Evolutionary conservation across 2,113 vertebrate species (phyloP).

Genomic region (Polypterus senegalus): DNA sequence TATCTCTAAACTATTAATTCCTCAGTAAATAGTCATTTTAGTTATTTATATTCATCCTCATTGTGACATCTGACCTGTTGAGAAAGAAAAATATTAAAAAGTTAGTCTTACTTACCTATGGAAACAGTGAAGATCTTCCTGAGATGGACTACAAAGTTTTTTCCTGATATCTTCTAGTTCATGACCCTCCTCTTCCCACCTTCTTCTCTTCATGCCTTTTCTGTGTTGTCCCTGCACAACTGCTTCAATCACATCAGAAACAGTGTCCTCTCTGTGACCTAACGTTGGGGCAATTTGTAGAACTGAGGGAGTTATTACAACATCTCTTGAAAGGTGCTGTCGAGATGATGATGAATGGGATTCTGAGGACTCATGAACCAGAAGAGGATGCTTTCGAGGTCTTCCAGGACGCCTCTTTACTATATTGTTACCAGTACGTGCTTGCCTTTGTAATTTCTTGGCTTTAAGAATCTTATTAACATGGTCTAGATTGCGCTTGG

Average conservation of each 20-base stretch:
- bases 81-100: slow-evolving; percentile 39
- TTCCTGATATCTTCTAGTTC: slow-evolving; percentile 24
- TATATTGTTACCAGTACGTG: slow-evolving; percentile 59
- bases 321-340: background rate
- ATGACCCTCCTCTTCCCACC: slow-evolving; percentile 42
- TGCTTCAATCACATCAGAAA: slow-evolving; percentile 59
- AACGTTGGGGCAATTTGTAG: slow-evolving; percentile 20
- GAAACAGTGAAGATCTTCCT: slow-evolving; percentile 50
- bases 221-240: slow-evolving; percentile 65
- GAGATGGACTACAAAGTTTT: slow-evolving; percentile 10
- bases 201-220: slow-evolving; percentile 72
- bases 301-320: background rate
- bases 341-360: slow-evolving; percentile 14
- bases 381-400: slow-evolving; percentile 72
- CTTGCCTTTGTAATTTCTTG: slow-evolving; percentile 59
- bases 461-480: slow-evolving; percentile 68
- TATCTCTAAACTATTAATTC: too few relatives aligned
- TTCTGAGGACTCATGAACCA: slow-evolving; percentile 12
- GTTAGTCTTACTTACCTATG: slow-evolving; percentile 28
- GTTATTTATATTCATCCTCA: too few relatives aligned
- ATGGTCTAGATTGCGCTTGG: slow-evolving; percentile 66
- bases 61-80: background rate
- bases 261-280: slow-evolving; percentile 35
- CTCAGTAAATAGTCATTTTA: too few relatives aligned
- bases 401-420: slow-evolving; percentile 80